Evolutionary conservation across 2,113 vertebrate genomes (phyloP), one percentile per base, ranked within the genome.

Genomic region (Notarius quadriscutis): DNA sequence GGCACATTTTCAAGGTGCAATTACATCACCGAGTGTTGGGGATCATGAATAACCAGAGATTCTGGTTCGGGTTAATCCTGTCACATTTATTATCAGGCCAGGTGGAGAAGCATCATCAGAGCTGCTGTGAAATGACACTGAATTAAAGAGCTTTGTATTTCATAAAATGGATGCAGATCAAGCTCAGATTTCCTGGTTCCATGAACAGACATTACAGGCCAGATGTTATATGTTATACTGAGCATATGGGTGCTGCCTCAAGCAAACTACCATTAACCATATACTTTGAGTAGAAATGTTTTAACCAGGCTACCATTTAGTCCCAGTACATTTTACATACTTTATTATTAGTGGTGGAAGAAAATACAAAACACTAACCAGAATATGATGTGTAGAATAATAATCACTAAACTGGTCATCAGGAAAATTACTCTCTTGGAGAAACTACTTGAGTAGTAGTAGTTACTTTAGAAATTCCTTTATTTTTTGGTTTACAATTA

Each of bases 1-100:
- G 90, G 90, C 86, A 87, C 81, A 89, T 91, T 91, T 91, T 90
- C 90, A 92, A 89, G 91, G 91, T 92, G 90, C 91, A 91, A 92
- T 93, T 92, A 93, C 89, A 92, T 91, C 90, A 91, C 87, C 50
- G 58, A 86, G 90, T 88, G 88, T 87, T 82, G 80, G 75, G 86
- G 86, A 92, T 91, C 90, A 86, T 87, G 84, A 41, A 87, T 88
- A 90, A 91, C 90, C 90, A 91, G 80, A 89, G 91, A 92, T 90
- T 90, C 75, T 84, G 11, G 87, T 85, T 89, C 71, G 57, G 81
- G 22, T 83, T 91, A 91, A 89, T 92, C 91, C 90, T 74, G 88
- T 82, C 74, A 88, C 81, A 89, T 91, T 90, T 85, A 90, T 91
- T 90, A 89, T 89, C 88, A 89, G 88, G 75, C 89, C 87, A 91